Evolutionary conservation across 2,113 vertebrate species (phyloP).

Genomic region (Diadophis punctatus): DNA sequence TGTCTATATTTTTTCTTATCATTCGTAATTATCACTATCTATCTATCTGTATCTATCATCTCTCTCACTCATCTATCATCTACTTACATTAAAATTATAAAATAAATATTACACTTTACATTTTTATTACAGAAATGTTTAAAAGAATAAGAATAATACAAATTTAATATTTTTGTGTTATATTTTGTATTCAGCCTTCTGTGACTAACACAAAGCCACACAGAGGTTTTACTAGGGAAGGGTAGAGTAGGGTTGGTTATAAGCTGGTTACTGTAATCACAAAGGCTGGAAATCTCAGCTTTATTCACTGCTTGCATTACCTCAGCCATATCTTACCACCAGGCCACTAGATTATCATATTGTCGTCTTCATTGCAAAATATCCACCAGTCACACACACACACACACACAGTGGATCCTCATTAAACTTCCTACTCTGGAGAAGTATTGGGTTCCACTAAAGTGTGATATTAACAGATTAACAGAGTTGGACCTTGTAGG

Average conservation of each 20-base stretch:
- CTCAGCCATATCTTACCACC: neutral
- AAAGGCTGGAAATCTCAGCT: neutral
- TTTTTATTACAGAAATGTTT: neutral
- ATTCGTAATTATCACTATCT: neutral
- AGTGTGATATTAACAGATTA: neutral
- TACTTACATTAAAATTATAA: neutral
- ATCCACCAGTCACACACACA: neutral
- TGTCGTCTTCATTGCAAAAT: neutral
- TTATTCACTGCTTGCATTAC: neutral
- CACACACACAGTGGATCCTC: neutral
- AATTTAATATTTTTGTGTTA: neutral
- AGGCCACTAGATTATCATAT: neutral
- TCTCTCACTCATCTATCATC: neutral
- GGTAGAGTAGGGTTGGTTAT: neutral
- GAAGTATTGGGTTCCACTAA: neutral
- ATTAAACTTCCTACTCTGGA: neutral
- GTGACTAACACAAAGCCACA: neutral
- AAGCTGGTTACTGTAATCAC: neutral
- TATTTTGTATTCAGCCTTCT: neutral
- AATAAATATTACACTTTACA: neutral
- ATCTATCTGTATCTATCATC: neutral
- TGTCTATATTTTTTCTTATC: neutral
- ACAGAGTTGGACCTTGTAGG: too few relatives aligned
- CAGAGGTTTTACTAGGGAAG: neutral
- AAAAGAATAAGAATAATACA: neutral